phyloP scores from a whole-genome alignment of 1,140 invertebrate genomes.

The Neuroterus valhalla region DNA sequence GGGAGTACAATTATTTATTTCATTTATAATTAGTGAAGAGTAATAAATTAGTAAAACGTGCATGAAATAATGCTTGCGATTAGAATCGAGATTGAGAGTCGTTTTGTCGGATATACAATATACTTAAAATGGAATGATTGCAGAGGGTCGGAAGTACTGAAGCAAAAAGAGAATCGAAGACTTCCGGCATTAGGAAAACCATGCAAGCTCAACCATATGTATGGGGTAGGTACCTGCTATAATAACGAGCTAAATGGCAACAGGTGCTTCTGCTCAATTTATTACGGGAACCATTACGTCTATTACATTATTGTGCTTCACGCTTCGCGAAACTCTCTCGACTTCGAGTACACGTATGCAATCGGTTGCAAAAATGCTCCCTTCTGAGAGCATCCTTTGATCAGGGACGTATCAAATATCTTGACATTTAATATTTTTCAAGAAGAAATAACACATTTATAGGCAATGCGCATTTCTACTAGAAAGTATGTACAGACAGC shows the following conservation, averaged over 20 bases:
- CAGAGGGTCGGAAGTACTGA: background rate
- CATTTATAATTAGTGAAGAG: too few species aligned
- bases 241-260: background rate
- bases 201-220: background rate
- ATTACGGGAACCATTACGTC: constrained; percentile 21
- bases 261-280: constrained; percentile 21
- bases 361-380: too few species aligned
- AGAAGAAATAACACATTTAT: too few species aligned
- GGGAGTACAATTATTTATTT: too few species aligned
- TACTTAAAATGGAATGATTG: background rate
- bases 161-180: background rate
- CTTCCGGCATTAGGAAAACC: constrained; percentile 25
- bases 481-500: too few species aligned
- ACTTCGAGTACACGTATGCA: background rate
- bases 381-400: too few species aligned
- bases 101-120: background rate
- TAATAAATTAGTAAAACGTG: too few species aligned
- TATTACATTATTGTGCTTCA: constrained; percentile 21
- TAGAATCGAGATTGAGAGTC: background rate
- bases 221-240: background rate
- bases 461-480: too few species aligned
- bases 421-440: too few species aligned
- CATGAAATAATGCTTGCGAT: background rate
- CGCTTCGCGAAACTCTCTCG: constrained; percentile 13
- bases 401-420: constrained; percentile 1